Evolutionary conservation across 2,797 vertebrate species (phyloP).

Genomic region (Benthosema pterotum): DNA sequence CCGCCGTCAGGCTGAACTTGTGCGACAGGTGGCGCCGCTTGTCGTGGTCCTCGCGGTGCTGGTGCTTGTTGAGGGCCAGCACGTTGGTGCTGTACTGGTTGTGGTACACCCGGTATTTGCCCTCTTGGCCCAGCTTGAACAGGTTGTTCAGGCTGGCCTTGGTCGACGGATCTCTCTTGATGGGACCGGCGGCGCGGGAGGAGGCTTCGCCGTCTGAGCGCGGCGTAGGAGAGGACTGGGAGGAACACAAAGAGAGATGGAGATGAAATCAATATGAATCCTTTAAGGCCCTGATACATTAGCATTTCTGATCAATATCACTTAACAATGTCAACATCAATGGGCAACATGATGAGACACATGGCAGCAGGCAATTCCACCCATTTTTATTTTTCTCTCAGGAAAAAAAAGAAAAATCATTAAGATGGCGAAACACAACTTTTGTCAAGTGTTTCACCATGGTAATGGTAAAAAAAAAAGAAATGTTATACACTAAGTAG

Average conservation of each 20-base stretch:
- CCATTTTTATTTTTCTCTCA: too few species aligned
- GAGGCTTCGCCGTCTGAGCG: slow-evolving; percentile 82
- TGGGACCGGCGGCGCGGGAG: slow-evolving; percentile 77
- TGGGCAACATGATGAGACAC: too few species aligned
- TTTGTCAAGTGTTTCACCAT: too few species aligned
- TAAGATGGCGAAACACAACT: too few species aligned
- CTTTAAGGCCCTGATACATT: too few species aligned
- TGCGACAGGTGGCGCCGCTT: slow-evolving; percentile 97
- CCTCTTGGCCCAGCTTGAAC: slow-evolving; percentile 95
- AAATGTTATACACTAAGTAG: too few species aligned
- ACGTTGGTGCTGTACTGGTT: slow-evolving; percentile 97
- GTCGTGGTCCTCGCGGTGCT: slow-evolving; percentile 98
- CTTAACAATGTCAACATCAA: too few species aligned
- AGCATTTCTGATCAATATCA: too few species aligned
- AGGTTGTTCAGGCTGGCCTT: slow-evolving; percentile 84
- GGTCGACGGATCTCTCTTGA: slow-evolving; percentile 84
- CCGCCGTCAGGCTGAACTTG: slow-evolving; percentile 95
- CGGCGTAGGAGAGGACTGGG: slow-evolving; percentile 86
- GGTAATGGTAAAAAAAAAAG: too few species aligned
- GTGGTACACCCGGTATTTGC: slow-evolving; percentile 95
- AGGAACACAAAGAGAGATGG: slow-evolving; percentile 6
- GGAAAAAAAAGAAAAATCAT: too few species aligned
- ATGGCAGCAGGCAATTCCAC: too few species aligned
- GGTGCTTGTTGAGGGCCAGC: slow-evolving; percentile 96
- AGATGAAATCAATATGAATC: too few species aligned